Base-by-base conservation (phyloP, 2,113 vertebrate species). In the Morone saxatilis region DNA sequence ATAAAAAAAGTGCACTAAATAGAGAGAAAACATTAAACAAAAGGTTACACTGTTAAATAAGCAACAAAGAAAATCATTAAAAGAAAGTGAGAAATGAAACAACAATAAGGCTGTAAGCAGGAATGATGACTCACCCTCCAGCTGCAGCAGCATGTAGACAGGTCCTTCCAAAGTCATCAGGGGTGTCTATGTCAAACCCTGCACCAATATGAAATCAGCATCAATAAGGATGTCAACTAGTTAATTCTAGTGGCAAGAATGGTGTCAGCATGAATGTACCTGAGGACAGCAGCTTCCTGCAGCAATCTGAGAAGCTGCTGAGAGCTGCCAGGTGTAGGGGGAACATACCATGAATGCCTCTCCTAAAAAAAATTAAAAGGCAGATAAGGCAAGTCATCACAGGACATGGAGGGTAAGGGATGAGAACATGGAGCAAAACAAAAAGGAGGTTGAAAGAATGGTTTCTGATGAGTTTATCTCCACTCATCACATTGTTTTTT, bases 141-240 rank as follows among this genome's bases (percentile, higher is more conserved):
- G 98, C 98, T 90, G 98, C 97, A 77, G 98, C 98, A 74, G 98
- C 98, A 73, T 99, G 98, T 88, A 99, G 96, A 96, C 98, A 99
- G 86, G 97, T 98, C 93, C 98, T 97, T 88, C 98, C 98, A 94
- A 98, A 98, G 94, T 99, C 96, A 91, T 99, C 98, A 57, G 97
- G 94, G 8, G 98, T 97, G 93, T 99, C 97, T 67, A 99, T 94
- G 89, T 98, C 97, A 93, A 99, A 98, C 87, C 96, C 98, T 99
- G 90, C 25, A 83, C 89, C 90, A 87, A 81, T 48, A 80, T 53
- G 79, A 63, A 77, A 82, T 66, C 38, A 36, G 31, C 69, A 87
- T 83, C 76, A 83, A 71, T 69, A 71, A 77, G 25, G 41, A 68
- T 61, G 82, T 83, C 56, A 82, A 51, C 51, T 6, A 36, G 57